Evolutionary conservation across 2,888 invertebrate genomes (phyloP).

Genomic region (Caenorhabditis wallacei): DNA sequence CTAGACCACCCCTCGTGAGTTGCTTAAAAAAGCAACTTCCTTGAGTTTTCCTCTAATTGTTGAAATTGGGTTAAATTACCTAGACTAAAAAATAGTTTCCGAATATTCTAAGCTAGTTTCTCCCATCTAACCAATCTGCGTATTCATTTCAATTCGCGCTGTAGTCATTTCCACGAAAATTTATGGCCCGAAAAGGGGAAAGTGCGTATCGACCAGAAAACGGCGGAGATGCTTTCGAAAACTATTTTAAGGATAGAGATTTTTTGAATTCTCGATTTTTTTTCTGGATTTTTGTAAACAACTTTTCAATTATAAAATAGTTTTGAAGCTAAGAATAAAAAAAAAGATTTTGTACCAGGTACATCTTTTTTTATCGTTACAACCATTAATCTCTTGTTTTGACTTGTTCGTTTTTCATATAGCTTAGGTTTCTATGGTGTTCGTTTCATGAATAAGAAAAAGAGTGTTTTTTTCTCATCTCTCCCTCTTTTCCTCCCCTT

Average conservation of each 20-base stretch:
- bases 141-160: not conserved
- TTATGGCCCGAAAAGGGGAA: constrained; percentile 6
- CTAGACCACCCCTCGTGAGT: constrained; percentile 22
- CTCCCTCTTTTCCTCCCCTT: not conserved
- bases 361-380: too few relatives aligned
- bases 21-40: not conserved
- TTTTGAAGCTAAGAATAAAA: too few relatives aligned
- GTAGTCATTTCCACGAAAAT: constrained; percentile 13
- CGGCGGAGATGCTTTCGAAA: not conserved
- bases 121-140: too few relatives aligned
- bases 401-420: not conserved
- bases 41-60: not conserved
- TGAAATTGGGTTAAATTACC: too few relatives aligned
- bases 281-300: too few relatives aligned
- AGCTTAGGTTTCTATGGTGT: constrained; percentile 18
- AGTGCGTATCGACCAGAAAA: not conserved
- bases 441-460: not conserved
- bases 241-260: too few relatives aligned
- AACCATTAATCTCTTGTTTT: not conserved
- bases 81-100: too few relatives aligned
- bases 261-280: too few relatives aligned
- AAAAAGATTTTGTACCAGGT: too few relatives aligned
- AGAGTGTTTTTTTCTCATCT: not conserved
- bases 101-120: too few relatives aligned
- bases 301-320: too few relatives aligned